Conservation (phyloP, 2,113 vertebrate genomes). For the Aegotheles bennettii region DNA sequence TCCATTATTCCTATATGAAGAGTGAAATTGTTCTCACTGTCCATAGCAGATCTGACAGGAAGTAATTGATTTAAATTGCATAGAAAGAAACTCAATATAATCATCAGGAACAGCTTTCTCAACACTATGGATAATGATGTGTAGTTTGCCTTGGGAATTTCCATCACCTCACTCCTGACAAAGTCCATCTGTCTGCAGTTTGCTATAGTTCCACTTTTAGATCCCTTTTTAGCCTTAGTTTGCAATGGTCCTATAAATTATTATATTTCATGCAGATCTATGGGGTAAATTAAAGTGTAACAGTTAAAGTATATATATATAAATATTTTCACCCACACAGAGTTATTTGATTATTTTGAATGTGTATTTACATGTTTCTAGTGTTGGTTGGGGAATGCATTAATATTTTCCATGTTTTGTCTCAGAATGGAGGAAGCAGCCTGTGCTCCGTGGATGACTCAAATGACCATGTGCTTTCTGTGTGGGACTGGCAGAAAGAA, state of each 20-base stretch:
- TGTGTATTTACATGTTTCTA: not conserved
- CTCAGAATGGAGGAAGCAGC: slow-evolving; percentile 91
- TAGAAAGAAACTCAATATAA: not conserved
- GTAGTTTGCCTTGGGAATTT: not conserved
- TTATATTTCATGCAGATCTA: not conserved
- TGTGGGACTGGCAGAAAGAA: slow-evolving; percentile 98
- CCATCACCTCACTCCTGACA: not conserved
- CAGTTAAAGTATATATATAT: not conserved
- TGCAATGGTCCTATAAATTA: not conserved
- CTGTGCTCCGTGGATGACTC: slow-evolving; percentile 94
- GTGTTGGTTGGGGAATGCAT: not conserved
- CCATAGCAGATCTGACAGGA: not conserved
- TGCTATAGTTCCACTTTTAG: not conserved
- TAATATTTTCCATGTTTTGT: not conserved
- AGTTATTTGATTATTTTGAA: not conserved
- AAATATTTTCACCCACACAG: not conserved
- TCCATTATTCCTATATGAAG: not conserved
- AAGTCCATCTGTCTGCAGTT: not conserved
- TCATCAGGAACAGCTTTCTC: not conserved
- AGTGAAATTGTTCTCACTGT: not conserved
- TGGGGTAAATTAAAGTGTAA: not conserved
- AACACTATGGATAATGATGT: not conserved
- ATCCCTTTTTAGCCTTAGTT: not conserved
- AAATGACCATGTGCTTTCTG: slow-evolving; percentile 93
- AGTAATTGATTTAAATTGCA: not conserved